These are phyloP conservation scores for Neofelis nebulosa DNA, from an alignment of 2,113 vertebrate species.

Conservation along the genomic window DNA sequence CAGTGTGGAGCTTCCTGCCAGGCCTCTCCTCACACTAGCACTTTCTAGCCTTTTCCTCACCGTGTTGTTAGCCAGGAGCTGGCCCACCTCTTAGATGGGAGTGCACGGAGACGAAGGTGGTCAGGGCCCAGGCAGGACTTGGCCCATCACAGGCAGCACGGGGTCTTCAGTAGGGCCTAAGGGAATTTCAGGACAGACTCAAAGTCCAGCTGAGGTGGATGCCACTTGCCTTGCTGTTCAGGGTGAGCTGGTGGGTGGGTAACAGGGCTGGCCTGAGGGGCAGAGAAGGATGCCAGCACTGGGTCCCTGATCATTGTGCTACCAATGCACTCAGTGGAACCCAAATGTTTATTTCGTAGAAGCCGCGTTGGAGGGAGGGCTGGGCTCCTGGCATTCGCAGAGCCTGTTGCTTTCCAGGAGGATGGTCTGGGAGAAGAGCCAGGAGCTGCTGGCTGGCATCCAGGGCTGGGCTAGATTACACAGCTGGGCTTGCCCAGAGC, in stretches of 20 bases:
- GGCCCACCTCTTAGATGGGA: background rate
- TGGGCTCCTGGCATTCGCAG: conserved; percentile 32
- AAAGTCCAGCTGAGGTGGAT: background rate
- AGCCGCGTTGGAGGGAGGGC: background rate
- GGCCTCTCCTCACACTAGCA: background rate
- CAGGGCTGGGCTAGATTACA: conserved; percentile 55
- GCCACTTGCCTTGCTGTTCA: background rate
- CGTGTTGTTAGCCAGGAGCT: no score
- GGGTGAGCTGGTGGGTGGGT: background rate
- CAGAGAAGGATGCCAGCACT: background rate
- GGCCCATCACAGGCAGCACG: background rate
- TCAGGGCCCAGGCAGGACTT: background rate
- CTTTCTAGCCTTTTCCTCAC: background rate
- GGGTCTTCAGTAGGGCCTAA: background rate
- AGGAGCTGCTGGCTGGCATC: conserved; percentile 61
- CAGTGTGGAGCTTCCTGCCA: background rate
- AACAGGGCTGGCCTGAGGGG: background rate
- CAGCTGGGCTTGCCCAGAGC: conserved; percentile 54
- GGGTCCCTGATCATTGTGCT: rapidly evolving
- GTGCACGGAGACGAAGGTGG: background rate
- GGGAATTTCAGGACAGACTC: background rate
- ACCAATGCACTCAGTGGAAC: background rate
- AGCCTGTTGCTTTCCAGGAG: conserved; percentile 77
- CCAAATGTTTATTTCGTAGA: background rate
- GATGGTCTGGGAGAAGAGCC: conserved; percentile 71